These are phyloP conservation scores for Zaprionus ornatus DNA, from an alignment of 1,140 invertebrate genomes.

Conservation along the genomic window DNA sequence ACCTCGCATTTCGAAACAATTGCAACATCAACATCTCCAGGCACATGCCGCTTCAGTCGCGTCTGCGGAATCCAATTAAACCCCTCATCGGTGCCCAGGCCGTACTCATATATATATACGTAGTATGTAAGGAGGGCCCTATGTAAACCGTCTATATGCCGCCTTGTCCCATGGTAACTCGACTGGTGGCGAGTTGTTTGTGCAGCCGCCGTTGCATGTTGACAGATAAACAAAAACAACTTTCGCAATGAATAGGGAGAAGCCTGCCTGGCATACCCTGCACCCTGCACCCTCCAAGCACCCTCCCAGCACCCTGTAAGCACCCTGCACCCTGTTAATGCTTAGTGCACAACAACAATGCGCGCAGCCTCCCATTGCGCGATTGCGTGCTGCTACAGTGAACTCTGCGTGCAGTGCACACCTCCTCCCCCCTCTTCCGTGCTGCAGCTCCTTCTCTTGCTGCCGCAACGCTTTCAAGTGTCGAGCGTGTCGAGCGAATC, in stretches of 20 bases:
- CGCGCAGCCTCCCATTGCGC: slow-evolving; percentile 32
- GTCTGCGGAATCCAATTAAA: slow-evolving; percentile 2
- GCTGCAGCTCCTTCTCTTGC: neutral
- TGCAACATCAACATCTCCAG: neutral
- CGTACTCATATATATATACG: too few species aligned
- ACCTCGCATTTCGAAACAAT: neutral
- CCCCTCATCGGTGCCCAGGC: neutral
- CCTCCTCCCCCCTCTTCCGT: neutral
- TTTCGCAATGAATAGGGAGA: slow-evolving; percentile 64
- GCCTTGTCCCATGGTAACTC: slow-evolving; percentile 23
- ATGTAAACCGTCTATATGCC: neutral
- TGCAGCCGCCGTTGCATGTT: slow-evolving; percentile 70
- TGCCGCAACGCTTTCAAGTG: slow-evolving; percentile 52
- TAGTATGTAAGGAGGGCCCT: neutral
- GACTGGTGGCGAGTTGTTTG: slow-evolving; percentile 49
- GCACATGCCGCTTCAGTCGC: neutral
- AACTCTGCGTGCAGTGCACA: slow-evolving; percentile 13
- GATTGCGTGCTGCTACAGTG: slow-evolving; percentile 66
- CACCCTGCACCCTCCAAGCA: neutral
- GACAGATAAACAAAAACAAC: slow-evolving; percentile 81
- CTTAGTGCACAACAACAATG: slow-evolving; percentile 73
- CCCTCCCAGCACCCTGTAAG: slow-evolving; percentile 11
- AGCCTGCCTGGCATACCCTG: neutral
- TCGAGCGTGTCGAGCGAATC: slow-evolving; percentile 73
- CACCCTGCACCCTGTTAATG: slow-evolving; percentile 69